A percentile compares a stretch with the other conserved stretches of the same genome.
Conservation (phyloP, 2,888 invertebrate species). For the Caenorhabditis becei region DNA sequence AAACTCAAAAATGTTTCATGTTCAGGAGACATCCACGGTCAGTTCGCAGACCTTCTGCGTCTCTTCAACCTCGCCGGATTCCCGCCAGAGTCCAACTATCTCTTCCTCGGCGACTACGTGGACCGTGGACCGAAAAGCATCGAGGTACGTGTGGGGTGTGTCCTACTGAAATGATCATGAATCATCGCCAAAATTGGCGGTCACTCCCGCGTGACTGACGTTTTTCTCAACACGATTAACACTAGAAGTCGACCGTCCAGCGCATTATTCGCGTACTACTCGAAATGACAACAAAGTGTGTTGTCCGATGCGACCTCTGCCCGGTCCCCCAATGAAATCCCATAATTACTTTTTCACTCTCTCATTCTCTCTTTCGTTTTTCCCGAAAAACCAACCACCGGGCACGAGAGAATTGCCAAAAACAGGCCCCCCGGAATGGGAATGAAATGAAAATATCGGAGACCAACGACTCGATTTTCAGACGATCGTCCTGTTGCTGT, state of each 20-base stretch:
- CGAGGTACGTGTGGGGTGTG: conserved; percentile 60
- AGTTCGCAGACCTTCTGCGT: conserved; percentile 74
- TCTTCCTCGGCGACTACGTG: conserved; percentile 76
- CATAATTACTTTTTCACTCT: conserved; percentile 35
- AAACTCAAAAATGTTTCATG: background rate
- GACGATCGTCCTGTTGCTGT: conserved; percentile 80
- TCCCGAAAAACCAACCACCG: background rate
- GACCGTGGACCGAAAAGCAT: conserved; percentile 76
- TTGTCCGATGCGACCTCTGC: conserved; percentile 5
- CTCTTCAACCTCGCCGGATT: conserved; percentile 73
- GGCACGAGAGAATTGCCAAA: background rate
- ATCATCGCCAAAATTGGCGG: conserved; percentile 41
- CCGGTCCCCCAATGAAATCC: conserved; percentile 18
- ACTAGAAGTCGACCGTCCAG: conserved; percentile 18
- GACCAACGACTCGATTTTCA: conserved; percentile 63
- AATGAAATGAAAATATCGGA: background rate
- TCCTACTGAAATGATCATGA: conserved; percentile 19
- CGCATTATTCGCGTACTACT: conserved; percentile 11
- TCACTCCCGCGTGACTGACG: conserved; percentile 49
- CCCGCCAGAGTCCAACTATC: conserved; percentile 74
- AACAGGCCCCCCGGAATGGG: conserved; percentile 6
- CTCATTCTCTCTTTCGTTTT: background rate
- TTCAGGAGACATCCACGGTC: conserved; percentile 80
- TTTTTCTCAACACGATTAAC: conserved; percentile 50
- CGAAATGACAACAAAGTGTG: conserved; percentile 32